These are phyloP conservation scores for Triops cancriformis DNA, from an alignment of 1,140 invertebrate genomes.

Conservation along the genomic window DNA sequence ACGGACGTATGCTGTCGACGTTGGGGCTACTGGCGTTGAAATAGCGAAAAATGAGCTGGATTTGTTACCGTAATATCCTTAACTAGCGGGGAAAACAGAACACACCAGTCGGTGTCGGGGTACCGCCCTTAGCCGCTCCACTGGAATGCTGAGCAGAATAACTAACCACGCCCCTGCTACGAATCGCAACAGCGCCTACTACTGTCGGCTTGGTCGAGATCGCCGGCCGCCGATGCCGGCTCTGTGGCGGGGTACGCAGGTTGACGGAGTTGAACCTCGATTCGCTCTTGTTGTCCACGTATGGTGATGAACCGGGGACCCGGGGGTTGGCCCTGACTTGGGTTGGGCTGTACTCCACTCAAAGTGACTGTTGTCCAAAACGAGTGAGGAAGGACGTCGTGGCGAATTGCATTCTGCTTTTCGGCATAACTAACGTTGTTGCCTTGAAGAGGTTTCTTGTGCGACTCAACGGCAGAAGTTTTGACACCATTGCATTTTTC, in stretches of 20 bases:
- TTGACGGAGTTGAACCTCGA: neutral
- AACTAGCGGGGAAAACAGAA: neutral
- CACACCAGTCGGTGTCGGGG: constrained; percentile 15
- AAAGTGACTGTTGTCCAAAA: constrained; percentile 18
- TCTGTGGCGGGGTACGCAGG: neutral
- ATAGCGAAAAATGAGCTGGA: neutral
- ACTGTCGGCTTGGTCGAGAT: neutral
- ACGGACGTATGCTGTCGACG: neutral
- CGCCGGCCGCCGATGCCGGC: neutral
- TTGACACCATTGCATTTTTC: constrained; percentile 63
- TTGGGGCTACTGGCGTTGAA: neutral
- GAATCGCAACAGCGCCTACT: neutral
- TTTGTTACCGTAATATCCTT: constrained; percentile 12
- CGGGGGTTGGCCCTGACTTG: neutral
- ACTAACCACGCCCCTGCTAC: no score
- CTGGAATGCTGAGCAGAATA: no score
- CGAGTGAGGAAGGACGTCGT: constrained; percentile 22
- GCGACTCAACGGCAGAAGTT: constrained; percentile 44
- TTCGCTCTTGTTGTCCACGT: neutral
- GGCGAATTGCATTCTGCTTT: constrained; percentile 20
- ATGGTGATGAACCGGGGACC: neutral
- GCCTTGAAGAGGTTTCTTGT: constrained; percentile 53
- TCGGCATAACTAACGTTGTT: constrained; percentile 74
- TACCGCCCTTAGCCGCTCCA: neutral
- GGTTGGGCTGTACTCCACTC: neutral